Percentiles rank a stretch among this genome's conserved stretches.
Evolutionary conservation across 2,113 vertebrate species (phyloP).

Genomic region (Excalfactoria chinensis): DNA sequence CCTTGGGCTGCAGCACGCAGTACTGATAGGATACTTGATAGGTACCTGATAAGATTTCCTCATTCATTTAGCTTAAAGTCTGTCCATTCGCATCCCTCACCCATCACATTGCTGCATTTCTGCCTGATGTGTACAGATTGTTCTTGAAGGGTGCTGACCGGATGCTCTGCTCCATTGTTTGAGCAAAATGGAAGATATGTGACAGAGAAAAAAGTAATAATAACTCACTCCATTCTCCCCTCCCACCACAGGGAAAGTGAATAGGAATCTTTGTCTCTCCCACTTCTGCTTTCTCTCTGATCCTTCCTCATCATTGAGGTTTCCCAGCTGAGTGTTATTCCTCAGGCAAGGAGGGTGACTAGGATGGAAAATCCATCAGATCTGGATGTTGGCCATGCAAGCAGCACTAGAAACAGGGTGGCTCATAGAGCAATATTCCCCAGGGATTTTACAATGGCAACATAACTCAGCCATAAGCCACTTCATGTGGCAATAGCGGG

Average conservation of each 20-base stretch:
- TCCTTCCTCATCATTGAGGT: background rate
- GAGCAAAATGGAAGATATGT: background rate
- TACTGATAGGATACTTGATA: background rate
- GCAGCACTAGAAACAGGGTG: accelerated
- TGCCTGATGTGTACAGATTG: background rate
- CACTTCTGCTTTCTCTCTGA: background rate
- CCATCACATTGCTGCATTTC: background rate
- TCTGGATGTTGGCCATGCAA: background rate
- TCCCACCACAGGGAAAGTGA: background rate
- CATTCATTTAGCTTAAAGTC: background rate
- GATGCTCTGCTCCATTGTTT: background rate
- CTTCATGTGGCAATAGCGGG: background rate
- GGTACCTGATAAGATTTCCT: background rate
- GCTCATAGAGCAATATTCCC: background rate
- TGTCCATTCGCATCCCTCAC: background rate
- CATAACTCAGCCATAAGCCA: background rate
- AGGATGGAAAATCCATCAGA: background rate
- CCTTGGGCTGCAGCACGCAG: background rate
- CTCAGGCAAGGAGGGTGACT: background rate
- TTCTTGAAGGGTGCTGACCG: background rate
- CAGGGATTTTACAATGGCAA: background rate
- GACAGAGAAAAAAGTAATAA: background rate
- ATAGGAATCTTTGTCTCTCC: background rate
- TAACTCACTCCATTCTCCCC: background rate
- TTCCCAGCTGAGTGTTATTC: background rate